Evolutionary conservation across 2,888 invertebrate genomes (phyloP).

Genomic region (Pammene fasciana): DNA sequence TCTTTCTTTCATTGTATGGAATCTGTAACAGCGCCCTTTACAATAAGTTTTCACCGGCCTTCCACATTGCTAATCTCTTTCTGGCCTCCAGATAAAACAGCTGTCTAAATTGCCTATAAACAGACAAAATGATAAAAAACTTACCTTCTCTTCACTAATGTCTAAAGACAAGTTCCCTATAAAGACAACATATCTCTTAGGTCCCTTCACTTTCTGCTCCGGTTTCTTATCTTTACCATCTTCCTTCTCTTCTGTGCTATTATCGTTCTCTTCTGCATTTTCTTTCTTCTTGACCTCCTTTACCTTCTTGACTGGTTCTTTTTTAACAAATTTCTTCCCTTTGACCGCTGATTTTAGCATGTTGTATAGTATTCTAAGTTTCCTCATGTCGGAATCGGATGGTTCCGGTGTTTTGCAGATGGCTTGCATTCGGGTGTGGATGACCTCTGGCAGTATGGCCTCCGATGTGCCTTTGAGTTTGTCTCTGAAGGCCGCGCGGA

Average conservation of each 20-base stretch:
- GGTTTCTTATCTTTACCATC: conserved; percentile 43
- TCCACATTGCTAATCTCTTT: too few relatives aligned
- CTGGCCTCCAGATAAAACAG: too few relatives aligned
- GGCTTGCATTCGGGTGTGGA: conserved; percentile 64
- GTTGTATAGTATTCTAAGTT: conserved; percentile 70
- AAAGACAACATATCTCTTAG: conserved; percentile 78
- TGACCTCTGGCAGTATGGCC: conserved; percentile 62
- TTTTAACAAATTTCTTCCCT: background rate
- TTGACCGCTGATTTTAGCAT: conserved; percentile 60
- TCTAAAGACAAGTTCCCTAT: conserved; percentile 72
- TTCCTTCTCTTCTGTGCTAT: conserved; percentile 32
- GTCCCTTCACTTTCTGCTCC: conserved; percentile 58
- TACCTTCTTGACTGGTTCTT: conserved; percentile 18
- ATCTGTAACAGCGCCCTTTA: too few relatives aligned
- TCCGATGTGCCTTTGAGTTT: conserved; percentile 64
- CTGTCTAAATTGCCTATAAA: too few relatives aligned
- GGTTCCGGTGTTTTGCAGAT: conserved; percentile 55
- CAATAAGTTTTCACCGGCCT: too few relatives aligned
- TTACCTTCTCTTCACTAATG: conserved; percentile 66
- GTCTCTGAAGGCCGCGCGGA: conserved; percentile 63
- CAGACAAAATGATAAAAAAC: conserved; percentile 6
- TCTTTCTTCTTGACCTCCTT: conserved; percentile 12
- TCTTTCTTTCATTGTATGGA: too few relatives aligned
- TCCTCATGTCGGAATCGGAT: conserved; percentile 64
- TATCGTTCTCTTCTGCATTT: conserved; percentile 13